These are phyloP conservation scores for Lasioglossum leucozonium DNA, from an alignment of 2,888 invertebrate species.

Conservation along the genomic window DNA sequence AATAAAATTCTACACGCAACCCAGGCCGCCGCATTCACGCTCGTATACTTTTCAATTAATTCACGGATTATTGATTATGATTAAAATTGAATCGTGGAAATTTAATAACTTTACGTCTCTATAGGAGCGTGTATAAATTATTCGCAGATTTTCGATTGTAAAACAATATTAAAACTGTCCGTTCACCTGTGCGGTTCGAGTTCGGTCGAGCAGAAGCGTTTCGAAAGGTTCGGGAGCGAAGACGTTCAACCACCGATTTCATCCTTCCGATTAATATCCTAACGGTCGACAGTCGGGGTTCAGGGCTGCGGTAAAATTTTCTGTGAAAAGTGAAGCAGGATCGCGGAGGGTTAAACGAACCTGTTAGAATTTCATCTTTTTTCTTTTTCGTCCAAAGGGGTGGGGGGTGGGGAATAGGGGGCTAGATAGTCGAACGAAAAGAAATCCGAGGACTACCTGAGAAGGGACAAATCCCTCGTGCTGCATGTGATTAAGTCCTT, in stretches of 20 bases:
- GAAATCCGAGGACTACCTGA: conserved; percentile 66
- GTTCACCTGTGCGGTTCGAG: background rate
- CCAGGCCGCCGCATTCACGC: too few species aligned
- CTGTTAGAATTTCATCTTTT: conserved; percentile 17
- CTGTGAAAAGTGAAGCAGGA: background rate
- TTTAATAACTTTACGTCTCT: background rate
- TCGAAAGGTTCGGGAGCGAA: background rate
- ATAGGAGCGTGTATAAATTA: background rate
- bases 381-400: too few species aligned
- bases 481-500: conserved; percentile 71
- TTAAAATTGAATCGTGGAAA: background rate
- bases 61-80: background rate
- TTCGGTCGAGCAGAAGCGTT: background rate
- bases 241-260: background rate
- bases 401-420: too few species aligned
- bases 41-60: background rate
- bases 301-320: background rate
- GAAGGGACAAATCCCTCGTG: conserved; percentile 68
- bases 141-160: background rate
- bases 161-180: background rate
- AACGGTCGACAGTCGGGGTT: background rate
- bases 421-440: conserved; percentile 30
- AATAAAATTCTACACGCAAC: background rate
- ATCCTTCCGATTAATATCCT: background rate
- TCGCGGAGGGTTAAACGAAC: conserved; percentile 17